Percentiles rank a stretch among this genome's conserved stretches.
Conservation (phyloP, 1,140 invertebrate genomes). For the Polypedilum vanderplanki region DNA sequence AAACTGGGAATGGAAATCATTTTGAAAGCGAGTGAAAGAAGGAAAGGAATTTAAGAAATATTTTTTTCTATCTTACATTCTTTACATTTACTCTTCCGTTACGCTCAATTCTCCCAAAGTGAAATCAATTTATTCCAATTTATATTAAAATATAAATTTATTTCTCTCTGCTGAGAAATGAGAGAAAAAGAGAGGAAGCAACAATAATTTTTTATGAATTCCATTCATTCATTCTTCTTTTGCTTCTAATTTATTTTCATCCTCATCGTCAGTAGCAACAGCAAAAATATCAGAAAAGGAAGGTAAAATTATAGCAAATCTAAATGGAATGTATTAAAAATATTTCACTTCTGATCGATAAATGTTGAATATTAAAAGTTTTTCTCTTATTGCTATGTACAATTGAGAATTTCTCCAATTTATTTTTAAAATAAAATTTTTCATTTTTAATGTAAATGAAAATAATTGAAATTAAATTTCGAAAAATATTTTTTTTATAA, state of each 20-base stretch:
- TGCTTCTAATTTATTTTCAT: background rate
- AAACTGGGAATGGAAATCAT: background rate
- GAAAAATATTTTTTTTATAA: too few relatives aligned
- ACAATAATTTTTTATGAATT: background rate
- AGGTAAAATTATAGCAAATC: background rate
- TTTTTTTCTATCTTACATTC: background rate
- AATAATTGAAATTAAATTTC: too few relatives aligned
- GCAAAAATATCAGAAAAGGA: background rate
- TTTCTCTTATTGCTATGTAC: background rate
- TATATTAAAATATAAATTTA: conserved; percentile 10
- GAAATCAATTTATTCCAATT: conserved; percentile 19
- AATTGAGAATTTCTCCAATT: too few relatives aligned
- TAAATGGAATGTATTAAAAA: background rate
- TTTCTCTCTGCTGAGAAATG: background rate
- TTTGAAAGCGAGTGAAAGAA: background rate
- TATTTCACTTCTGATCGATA: background rate
- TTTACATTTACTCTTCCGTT: background rate
- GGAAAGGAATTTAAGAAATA: background rate
- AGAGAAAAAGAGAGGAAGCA: background rate
- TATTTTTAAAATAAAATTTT: too few relatives aligned
- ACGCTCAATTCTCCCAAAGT: background rate
- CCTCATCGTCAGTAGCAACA: background rate
- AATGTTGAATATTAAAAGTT: conserved; percentile 19
- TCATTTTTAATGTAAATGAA: too few relatives aligned
- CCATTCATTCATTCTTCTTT: background rate